Evolutionary conservation across 2,797 vertebrate genomes (phyloP), one percentile per base, ranked within the genome.

Genomic region (Phalloptychus januarius): DNA sequence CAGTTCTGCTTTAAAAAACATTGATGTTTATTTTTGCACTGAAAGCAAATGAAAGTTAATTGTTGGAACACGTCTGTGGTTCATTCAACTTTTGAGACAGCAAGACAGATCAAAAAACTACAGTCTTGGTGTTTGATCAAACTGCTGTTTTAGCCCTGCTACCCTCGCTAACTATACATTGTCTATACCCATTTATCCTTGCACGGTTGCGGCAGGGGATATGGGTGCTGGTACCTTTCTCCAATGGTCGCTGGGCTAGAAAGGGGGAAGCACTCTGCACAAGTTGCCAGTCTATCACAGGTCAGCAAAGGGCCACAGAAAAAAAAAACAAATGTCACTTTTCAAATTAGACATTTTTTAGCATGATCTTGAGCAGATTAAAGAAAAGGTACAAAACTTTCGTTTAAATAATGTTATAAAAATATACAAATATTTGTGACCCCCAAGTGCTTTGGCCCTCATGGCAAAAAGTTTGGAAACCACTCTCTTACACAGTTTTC

Each of bases 1-100:
- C 2, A 65, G 56, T 2, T 67, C 67, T 63, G 56, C 77, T 77
- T 50, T 33, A 48, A 63, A 77, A 63, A 18, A 44, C 48, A 56
- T 11, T 40, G n/a, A 44, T 46, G 10, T n/a, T 77, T 4, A 18
- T 20, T 18, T 36, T 63, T 63, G 16, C 31, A 23, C 36, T 58
- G 4, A 28, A n/a, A 12, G 10, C 5, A n/a, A 58, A 58, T 28
- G 3, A 28, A 56, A n/a, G 52, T n/a, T n/a, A 56, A 56, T 56
- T n/a, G 52, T 28, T 56, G 28, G 28, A 15, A 31, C 12, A 31
- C 1, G 13, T 58, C 12, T 58, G 28, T 58, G 56, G 58, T 61
- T 61, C 13, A 61, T 61, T 61, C 58, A 61, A 28, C 31, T 16
- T 61, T 61, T 61, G 58, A 33, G 31, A 61, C 16, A 18, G 28